Percentiles rank a stretch among this genome's conserved stretches.
phyloP scores from a whole-genome alignment of 2,113 vertebrate species.

The Glareola pratincola region DNA sequence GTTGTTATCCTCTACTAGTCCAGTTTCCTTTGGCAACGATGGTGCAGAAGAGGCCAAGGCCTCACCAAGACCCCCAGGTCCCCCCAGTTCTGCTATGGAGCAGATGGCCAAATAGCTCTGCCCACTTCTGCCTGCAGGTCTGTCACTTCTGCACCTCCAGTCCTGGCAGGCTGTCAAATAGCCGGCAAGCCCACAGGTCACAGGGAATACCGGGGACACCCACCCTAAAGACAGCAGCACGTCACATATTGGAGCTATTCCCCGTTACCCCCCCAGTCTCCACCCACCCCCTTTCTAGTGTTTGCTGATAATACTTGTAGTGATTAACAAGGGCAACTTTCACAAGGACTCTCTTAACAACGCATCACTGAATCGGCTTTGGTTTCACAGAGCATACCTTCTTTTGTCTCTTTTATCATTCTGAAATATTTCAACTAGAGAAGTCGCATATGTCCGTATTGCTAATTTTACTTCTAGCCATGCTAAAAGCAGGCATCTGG shows the following conservation, averaged over 20 bases:
- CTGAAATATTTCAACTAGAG: neutral
- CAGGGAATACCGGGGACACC: neutral
- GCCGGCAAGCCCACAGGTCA: rapidly evolving
- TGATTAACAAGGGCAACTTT: neutral
- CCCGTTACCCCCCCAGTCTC: neutral
- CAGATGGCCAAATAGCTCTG: neutral
- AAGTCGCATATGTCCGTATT: neutral
- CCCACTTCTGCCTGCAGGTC: neutral
- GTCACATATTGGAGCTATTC: neutral
- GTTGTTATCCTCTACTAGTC: neutral
- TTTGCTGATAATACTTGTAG: neutral
- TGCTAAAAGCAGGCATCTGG: neutral
- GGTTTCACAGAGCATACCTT: neutral
- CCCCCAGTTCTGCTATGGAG: neutral
- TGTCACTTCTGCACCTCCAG: neutral
- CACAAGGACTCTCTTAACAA: neutral
- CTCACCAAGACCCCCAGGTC: neutral
- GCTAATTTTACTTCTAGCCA: neutral
- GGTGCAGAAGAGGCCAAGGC: neutral
- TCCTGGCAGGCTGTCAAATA: neutral
- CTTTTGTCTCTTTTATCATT: neutral
- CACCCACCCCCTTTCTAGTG: neutral
- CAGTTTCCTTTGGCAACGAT: neutral
- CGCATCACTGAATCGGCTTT: neutral
- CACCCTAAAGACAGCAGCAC: neutral